Evolutionary conservation across 2,888 invertebrate species (phyloP), one percentile per base, ranked within the genome.

Genomic region (Neoaliturus tenellus): DNA sequence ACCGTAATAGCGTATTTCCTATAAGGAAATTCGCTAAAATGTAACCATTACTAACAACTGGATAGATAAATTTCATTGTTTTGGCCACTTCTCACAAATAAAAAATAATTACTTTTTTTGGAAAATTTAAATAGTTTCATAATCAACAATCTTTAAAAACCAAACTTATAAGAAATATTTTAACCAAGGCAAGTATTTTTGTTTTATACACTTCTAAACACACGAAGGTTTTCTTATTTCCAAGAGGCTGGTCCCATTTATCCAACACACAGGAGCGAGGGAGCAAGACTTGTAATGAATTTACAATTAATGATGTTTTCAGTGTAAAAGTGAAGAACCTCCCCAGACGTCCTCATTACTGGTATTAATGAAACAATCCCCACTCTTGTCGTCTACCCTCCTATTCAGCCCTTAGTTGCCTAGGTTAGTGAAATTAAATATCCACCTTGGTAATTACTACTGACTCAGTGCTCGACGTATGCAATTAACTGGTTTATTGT

Each of bases 231-330:
- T 58, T 5, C 2, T 3, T 58, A 8, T 20, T 62, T 62, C 62
- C 28, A 62, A 28, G 31, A 1, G 14, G 6, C 5, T 25, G 62
- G 28, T 6, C 31, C 62, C 31, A 62, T 62, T 62, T 62, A 62
- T 31, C 28, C 4, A 23, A 62, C 62, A 31, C 4, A 25, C 23
- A 48, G 12, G 48, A 6, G 20, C 31, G 1, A 14, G 62, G 62
- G 62, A 28, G 62, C 8, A 23, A 51, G 20, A 12, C 51, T 44
- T 25, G 28, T 28, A 62, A 4, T 28, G 62, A 62, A 62, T 28
- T 62, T 62, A 62, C 62, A 62, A 62, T 62, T 62, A 62, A 62
- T 31, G 62, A 62, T 62, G 62, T 62, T 62, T 62, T 62, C 62
- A 62, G 62, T 31, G 62, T n/a, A 31, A 31, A 62, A 62, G 62